A percentile compares a stretch with the other conserved stretches of the same genome.
Evolutionary conservation across 1,140 invertebrate genomes (phyloP).

Genomic region (Nephotettix cincticeps): DNA sequence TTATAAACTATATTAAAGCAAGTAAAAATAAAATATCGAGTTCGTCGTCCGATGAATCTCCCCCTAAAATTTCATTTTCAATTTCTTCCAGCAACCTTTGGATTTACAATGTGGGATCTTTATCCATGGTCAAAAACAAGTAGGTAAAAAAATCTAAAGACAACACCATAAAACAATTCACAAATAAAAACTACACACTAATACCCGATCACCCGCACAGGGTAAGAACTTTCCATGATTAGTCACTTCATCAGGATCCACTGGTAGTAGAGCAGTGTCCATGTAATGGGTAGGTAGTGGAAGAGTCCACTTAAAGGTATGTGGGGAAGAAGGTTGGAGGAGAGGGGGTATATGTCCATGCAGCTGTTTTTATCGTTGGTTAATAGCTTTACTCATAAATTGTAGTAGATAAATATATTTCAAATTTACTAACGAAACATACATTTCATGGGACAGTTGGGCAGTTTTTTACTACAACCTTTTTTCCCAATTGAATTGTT

Average conservation of each 20-base stretch:
- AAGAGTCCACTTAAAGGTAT: background rate
- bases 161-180: background rate
- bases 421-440: no score
- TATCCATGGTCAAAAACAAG: background rate
- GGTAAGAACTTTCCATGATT: background rate
- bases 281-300: background rate
- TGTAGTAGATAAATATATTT: no score
- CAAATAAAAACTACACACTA: background rate
- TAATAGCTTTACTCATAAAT: no score
- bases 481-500: no score
- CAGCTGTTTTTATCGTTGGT: no score
- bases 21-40: no score
- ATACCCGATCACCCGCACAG: background rate
- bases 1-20: no score
- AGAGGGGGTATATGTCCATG: no score
- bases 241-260: no score
- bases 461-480: no score
- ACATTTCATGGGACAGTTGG: no score
- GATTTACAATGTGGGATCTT: background rate
- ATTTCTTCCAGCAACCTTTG: background rate
- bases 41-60: conserved; percentile 4
- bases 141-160: background rate
- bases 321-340: no score
- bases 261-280: background rate
- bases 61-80: background rate